phyloP scores from a whole-genome alignment of 1,140 invertebrate genomes.

The Trialeurodes vaporariorum region DNA sequence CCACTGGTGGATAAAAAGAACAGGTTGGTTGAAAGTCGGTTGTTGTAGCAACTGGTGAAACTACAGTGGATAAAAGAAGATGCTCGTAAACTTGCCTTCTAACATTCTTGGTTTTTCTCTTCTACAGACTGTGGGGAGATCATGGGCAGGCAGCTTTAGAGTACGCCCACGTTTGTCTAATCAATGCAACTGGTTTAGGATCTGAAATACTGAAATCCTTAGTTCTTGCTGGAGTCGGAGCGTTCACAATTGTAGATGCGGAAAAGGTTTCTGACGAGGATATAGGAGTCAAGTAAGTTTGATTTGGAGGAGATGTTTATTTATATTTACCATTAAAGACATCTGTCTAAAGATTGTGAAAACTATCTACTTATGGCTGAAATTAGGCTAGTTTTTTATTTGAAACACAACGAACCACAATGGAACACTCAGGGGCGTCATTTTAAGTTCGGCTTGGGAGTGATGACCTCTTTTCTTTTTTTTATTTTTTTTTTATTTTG shows the following conservation, averaged over 20 bases:
- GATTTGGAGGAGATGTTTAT: too few species aligned
- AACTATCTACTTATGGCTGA: too few species aligned
- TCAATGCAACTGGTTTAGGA: conserved; percentile 87
- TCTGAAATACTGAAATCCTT: conserved; percentile 92
- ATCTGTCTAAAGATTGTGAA: too few species aligned
- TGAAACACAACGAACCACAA: too few species aligned
- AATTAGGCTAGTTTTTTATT: too few species aligned
- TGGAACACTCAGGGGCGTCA: too few species aligned
- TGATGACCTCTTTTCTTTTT: too few species aligned
- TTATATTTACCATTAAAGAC: too few species aligned
- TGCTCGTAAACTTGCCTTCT: conserved; percentile 5
- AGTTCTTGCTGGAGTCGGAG: conserved; percentile 85
- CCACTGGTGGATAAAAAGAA: background rate
- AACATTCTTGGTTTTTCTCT: conserved; percentile 22
- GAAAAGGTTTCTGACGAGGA: conserved; percentile 77
- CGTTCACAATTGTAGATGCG: conserved; percentile 93
- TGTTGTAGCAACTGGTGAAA: background rate
- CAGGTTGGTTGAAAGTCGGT: too few species aligned
- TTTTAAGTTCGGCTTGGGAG: too few species aligned
- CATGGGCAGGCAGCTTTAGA: conserved; percentile 86
- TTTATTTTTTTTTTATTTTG: too few species aligned
- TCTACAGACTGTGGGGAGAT: conserved; percentile 83
- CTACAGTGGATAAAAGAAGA: background rate
- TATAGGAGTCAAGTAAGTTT: conserved; percentile 82
- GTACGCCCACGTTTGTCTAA: conserved; percentile 77